Evolutionary conservation across 2,113 vertebrate genomes (phyloP).

Genomic region (Apodemus speciosus): DNA sequence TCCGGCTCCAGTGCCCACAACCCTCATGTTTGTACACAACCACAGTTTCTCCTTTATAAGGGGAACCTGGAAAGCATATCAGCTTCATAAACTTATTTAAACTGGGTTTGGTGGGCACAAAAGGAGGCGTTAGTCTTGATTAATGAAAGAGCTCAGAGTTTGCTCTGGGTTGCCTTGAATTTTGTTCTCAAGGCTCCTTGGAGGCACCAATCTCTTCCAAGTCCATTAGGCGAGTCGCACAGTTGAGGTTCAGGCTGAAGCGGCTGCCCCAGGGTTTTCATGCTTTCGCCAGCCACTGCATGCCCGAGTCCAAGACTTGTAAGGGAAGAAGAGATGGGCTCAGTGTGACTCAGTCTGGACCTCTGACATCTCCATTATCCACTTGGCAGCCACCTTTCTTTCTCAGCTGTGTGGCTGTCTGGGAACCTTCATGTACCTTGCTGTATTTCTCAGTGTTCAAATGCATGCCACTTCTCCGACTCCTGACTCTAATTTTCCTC

Average conservation of each 20-base stretch:
- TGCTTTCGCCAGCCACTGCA: neutral
- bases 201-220: neutral
- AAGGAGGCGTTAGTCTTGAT: neutral
- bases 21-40: neutral
- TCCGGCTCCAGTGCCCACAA: neutral
- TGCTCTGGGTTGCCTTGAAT: neutral
- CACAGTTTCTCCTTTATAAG: neutral
- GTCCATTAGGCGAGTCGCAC: neutral
- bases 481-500: slow-evolving; percentile 27
- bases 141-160: neutral
- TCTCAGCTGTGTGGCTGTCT: neutral
- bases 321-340: neutral
- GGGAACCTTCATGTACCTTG: neutral
- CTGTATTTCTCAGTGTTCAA: neutral
- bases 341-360: neutral
- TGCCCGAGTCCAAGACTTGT: neutral
- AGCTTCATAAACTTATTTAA: slow-evolving; percentile 2
- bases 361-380: neutral
- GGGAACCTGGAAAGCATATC: neutral
- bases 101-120: neutral
- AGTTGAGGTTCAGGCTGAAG: neutral
- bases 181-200: neutral
- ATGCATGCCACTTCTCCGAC: neutral
- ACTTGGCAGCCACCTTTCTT: neutral
- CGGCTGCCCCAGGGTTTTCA: neutral